phyloP scores from a whole-genome alignment of 2,797 vertebrate species.

The Lindbergichthys nudifrons region DNA sequence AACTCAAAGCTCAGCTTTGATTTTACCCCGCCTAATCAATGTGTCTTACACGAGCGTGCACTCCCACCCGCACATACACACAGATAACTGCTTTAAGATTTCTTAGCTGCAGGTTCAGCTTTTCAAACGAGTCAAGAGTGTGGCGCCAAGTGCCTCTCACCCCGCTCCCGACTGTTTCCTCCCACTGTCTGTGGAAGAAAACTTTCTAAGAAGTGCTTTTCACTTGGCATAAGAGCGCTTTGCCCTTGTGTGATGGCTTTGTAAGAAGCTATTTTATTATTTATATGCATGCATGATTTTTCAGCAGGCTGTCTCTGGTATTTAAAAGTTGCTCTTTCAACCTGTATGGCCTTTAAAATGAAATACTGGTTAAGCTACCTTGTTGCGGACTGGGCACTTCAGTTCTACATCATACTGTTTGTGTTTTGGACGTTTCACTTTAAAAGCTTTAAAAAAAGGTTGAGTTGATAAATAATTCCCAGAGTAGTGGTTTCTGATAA shows the following conservation, averaged over 20 bases:
- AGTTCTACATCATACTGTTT: not conserved
- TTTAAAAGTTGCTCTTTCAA: constrained; percentile 23
- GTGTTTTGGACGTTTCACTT: not conserved
- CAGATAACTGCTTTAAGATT: constrained; percentile 56
- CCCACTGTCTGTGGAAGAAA: constrained; percentile 43
- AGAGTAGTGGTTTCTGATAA: not conserved
- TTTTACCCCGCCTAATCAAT: constrained; percentile 66
- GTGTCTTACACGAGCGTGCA: constrained; percentile 30
- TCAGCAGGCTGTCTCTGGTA: constrained; percentile 14
- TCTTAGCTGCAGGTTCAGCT: constrained; percentile 63
- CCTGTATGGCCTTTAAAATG: constrained; percentile 11
- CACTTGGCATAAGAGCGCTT: constrained; percentile 43
- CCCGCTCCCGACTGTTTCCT: constrained; percentile 48
- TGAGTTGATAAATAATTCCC: not conserved
- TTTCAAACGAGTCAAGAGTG: constrained; percentile 67
- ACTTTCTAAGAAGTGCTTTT: constrained; percentile 65
- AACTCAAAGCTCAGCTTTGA: constrained; percentile 62
- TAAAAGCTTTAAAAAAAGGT: not conserved
- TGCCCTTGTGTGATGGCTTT: constrained; percentile 47
- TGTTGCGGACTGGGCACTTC: not conserved
- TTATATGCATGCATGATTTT: constrained; percentile 35
- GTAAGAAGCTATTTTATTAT: constrained; percentile 42
- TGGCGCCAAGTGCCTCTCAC: constrained; percentile 52
- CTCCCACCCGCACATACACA: constrained; percentile 12
- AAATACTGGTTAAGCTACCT: not conserved